phyloP scores from a whole-genome alignment of 2,888 invertebrate species.

The Andricus curvator region DNA sequence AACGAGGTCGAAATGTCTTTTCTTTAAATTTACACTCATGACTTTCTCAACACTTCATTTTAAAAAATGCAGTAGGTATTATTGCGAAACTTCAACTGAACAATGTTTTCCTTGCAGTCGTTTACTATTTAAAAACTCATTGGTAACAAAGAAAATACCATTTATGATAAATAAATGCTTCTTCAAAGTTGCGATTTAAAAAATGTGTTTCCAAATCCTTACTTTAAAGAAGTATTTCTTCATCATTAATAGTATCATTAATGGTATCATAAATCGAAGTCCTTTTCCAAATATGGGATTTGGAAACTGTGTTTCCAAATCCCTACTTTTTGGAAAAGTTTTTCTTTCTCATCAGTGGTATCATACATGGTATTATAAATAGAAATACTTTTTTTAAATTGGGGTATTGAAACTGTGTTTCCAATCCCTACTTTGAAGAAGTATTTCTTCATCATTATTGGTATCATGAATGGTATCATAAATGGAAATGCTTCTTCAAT shows the following conservation, averaged over 20 bases:
- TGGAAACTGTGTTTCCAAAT: too few species aligned
- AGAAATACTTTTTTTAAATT: background rate
- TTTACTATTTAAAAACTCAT: background rate
- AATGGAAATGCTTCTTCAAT: background rate
- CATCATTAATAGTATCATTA: too few species aligned
- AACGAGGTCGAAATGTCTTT: slow-evolving; percentile 39
- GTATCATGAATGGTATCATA: too few species aligned
- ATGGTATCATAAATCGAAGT: background rate
- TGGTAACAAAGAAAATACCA: too few species aligned
- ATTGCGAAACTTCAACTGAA: slow-evolving; percentile 17
- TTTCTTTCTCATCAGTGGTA: too few species aligned
- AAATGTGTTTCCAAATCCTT: too few species aligned
- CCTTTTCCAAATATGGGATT: too few species aligned
- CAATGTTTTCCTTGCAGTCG: background rate
- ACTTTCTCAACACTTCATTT: slow-evolving; percentile 38
- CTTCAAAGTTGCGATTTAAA: too few species aligned
- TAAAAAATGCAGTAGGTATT: slow-evolving; percentile 17
- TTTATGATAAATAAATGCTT: too few species aligned
- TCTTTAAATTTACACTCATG: slow-evolving; percentile 39
- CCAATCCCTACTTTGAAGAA: background rate
- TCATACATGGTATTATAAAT: background rate
- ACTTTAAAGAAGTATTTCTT: background rate
- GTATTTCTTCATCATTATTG: background rate
- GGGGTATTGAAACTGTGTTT: too few species aligned
- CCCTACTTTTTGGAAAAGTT: background rate